Evolutionary conservation across 2,888 invertebrate genomes (phyloP).

Genomic region (Pristionchus exspectatus): DNA sequence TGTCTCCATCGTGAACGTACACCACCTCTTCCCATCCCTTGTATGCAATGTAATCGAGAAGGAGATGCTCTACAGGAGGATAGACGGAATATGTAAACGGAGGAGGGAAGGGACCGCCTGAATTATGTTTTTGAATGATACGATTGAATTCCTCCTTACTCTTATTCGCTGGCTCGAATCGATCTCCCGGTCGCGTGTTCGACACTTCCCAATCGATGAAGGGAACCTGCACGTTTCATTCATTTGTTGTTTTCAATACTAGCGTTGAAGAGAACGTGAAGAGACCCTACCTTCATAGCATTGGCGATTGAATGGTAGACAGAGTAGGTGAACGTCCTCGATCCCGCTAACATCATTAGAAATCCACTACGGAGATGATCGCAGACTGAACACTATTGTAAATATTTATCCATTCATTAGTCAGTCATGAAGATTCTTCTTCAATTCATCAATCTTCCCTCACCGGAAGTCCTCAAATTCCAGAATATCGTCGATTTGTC

Average conservation of each 20-base stretch:
- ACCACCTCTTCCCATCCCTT: slow-evolving; percentile 69
- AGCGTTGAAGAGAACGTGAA: too few species aligned
- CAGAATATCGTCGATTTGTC: slow-evolving; percentile 52
- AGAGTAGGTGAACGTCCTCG: slow-evolving; percentile 62
- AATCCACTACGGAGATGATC: slow-evolving; percentile 71
- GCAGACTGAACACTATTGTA: slow-evolving; percentile 66
- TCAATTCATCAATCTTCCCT: not conserved
- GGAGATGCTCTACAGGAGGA: slow-evolving; percentile 57
- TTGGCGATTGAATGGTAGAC: slow-evolving; percentile 67
- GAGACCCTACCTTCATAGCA: slow-evolving; percentile 63
- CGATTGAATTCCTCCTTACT: not conserved
- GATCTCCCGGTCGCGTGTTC: slow-evolving; percentile 55
- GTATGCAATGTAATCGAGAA: slow-evolving; percentile 68
- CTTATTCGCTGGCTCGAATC: not conserved
- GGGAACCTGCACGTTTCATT: slow-evolving; percentile 60
- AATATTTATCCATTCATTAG: not conserved
- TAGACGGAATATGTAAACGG: slow-evolving; percentile 66
- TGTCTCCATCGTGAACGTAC: slow-evolving; percentile 70
- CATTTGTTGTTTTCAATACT: not conserved
- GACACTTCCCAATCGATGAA: slow-evolving; percentile 69
- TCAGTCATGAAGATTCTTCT: not conserved
- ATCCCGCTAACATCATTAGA: slow-evolving; percentile 70
- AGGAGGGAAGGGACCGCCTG: slow-evolving; percentile 13
- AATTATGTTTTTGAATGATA: not conserved
- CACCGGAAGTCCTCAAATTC: slow-evolving; percentile 43